Base-by-base conservation (phyloP, 2,113 vertebrate species). In the Ascaphus truei region DNA sequence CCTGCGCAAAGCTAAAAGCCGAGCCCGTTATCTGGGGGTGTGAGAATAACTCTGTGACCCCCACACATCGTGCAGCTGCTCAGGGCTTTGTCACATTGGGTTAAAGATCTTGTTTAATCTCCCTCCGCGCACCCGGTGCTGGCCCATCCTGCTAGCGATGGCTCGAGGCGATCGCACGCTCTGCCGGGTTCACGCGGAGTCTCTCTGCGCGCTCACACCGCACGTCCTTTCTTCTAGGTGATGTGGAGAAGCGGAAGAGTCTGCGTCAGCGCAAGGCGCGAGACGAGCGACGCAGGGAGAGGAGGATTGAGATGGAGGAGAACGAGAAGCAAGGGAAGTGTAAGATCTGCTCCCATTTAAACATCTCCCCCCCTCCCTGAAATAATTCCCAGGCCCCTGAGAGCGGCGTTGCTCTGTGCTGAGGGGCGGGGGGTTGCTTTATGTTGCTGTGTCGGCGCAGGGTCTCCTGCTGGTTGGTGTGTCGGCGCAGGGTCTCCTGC, bases 271-370 rank as follows among this genome's bases (percentile, higher is more conserved):
- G 98, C 84, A 99, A 98, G 53, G 94, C 84, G 3, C 93, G 95
- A 4, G 96, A 99, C 67, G 97, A 99, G 36, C 92, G 93, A 8
- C 93, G 97, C 23, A 84, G 96, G 3, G 97, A 99, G 68, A 93
- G 88, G 66, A 89, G 95, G 27, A 99, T 99, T 76, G 96, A 99
- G 76, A 94, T 99, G 0, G 97, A 99, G 72, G 97, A 99, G 72
- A 98, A 98, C 85, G 92, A 92, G 85, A 98, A 95, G 75, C 97
- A 98, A 80, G 97, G 96, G 47, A 98, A 86, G 82, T 99, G 97
- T 98, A 85, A 92, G 96, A 85, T 10, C 0, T 8, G 4, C 3
- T 22, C 16, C n/a, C n/a, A n/a, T n/a, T n/a, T n/a, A n/a, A n/a
- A n/a, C n/a, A n/a, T n/a, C n/a, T n/a, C n/a, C n/a, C n/a, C n/a